Conservation (phyloP, 2,888 invertebrate genomes). For the Polyommatus icarus region DNA sequence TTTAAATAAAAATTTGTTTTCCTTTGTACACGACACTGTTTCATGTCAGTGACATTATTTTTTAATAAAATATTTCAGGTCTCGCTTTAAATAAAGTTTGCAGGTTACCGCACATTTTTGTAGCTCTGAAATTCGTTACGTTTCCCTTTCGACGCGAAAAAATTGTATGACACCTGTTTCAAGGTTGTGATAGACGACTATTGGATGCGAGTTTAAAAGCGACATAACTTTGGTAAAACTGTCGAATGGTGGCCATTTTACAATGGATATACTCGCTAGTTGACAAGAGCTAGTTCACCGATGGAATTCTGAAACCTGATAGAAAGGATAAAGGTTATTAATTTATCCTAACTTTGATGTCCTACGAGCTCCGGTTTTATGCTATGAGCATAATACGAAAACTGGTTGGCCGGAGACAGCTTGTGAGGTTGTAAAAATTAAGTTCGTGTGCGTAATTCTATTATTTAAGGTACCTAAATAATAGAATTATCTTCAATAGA, state of each 20-base stretch:
- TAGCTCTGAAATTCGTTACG: not conserved
- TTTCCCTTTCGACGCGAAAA: not conserved
- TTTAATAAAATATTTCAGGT: constrained; percentile 19
- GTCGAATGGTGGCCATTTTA: not conserved
- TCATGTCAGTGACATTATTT: constrained; percentile 18
- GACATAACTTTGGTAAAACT: not conserved
- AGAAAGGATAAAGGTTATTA: no score
- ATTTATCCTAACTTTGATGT: no score
- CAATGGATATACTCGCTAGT: no score
- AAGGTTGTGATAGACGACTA: not conserved
- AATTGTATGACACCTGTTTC: not conserved
- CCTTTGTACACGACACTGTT: constrained; percentile 25
- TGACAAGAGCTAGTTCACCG: no score
- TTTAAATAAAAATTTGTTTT: constrained; percentile 25
- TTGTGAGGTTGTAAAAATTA: no score
- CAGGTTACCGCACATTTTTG: not conserved
- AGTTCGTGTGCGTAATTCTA: no score
- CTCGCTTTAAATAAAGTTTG: not conserved
- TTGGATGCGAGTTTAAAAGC: not conserved
- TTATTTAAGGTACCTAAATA: no score
- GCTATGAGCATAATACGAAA: no score
- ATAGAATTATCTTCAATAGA: no score
- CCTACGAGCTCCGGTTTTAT: no score
- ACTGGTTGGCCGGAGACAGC: no score
- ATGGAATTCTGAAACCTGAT: no score